These are phyloP conservation scores for Lucilia cuprina DNA, from an alignment of 1,140 invertebrate genomes.

Conservation along the genomic window DNA sequence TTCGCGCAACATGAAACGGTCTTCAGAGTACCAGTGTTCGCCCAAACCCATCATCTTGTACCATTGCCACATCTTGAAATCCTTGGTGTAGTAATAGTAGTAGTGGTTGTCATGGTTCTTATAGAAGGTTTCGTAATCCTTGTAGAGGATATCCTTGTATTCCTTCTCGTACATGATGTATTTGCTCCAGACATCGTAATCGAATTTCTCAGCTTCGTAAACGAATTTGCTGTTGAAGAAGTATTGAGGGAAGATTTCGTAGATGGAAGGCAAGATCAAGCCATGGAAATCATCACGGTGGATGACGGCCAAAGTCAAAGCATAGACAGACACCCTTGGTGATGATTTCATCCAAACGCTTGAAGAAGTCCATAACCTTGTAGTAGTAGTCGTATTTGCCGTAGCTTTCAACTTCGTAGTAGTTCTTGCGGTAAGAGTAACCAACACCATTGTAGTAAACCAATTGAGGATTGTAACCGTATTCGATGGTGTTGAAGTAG, in stretches of 20 bases:
- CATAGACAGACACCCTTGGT: constrained; percentile 49
- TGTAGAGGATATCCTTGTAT: constrained; percentile 17
- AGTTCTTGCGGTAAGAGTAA: no score
- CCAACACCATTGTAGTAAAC: no score
- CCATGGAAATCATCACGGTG: constrained; percentile 67
- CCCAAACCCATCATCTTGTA: constrained; percentile 59
- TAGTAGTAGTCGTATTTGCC: no score
- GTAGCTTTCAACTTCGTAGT: no score
- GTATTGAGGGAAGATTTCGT: constrained; percentile 68
- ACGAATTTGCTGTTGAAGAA: constrained; percentile 59
- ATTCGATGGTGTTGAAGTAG: no score
- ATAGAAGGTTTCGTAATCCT: not conserved
- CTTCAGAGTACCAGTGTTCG: constrained; percentile 50
- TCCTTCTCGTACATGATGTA: no score
- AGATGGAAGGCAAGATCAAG: constrained; percentile 68
- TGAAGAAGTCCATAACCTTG: no score
- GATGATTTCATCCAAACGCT: no score
- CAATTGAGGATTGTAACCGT: no score
- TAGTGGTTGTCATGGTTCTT: constrained; percentile 40
- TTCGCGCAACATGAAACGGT: constrained; percentile 50
- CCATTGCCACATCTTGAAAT: constrained; percentile 64
- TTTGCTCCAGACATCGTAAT: no score
- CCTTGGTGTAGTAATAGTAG: constrained; percentile 53
- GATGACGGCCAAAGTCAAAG: constrained; percentile 67
- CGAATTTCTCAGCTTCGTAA: no score